phyloP scores from a whole-genome alignment of 2,888 invertebrate species.

The Caenorhabditis angaria region DNA sequence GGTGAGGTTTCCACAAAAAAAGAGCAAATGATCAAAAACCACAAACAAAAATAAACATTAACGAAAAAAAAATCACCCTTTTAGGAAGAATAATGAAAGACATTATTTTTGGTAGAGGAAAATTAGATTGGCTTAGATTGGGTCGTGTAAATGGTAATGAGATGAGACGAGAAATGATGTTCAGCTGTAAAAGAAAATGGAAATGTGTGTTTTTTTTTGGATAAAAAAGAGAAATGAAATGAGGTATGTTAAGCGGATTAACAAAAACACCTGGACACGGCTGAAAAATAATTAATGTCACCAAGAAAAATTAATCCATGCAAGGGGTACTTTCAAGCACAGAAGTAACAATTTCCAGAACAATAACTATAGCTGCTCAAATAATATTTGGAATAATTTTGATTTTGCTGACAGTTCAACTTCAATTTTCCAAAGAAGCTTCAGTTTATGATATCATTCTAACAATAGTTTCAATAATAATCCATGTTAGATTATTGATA shows the following conservation, averaged over 20 bases:
- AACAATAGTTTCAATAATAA: constrained; percentile 24
- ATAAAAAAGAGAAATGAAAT: too few relatives aligned
- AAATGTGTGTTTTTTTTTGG: neutral
- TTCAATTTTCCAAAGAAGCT: constrained; percentile 21
- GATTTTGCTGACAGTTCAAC: constrained; percentile 23
- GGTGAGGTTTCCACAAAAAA: constrained; percentile 8
- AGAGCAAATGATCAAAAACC: neutral
- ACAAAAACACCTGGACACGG: too few relatives aligned
- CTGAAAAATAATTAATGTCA: too few relatives aligned
- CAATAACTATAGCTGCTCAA: constrained; percentile 24
- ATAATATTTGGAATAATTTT: constrained; percentile 24
- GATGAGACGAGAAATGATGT: too few relatives aligned
- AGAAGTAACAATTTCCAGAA: constrained; percentile 38
- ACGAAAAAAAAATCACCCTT: constrained; percentile 15
- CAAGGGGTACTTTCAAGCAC: too few relatives aligned
- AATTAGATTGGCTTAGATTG: too few relatives aligned
- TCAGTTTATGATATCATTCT: constrained; percentile 32
- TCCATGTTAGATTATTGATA: constrained; percentile 19
- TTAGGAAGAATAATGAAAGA: too few relatives aligned
- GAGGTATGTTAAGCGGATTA: too few relatives aligned
- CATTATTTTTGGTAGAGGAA: too few relatives aligned
- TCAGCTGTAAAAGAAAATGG: too few relatives aligned
- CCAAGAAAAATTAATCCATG: too few relatives aligned
- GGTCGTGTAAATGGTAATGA: too few relatives aligned
- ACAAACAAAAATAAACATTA: neutral